Percentiles rank a stretch among this genome's conserved stretches.
Conservation (phyloP, 1,140 invertebrate species). For the Atta cephalotes region DNA sequence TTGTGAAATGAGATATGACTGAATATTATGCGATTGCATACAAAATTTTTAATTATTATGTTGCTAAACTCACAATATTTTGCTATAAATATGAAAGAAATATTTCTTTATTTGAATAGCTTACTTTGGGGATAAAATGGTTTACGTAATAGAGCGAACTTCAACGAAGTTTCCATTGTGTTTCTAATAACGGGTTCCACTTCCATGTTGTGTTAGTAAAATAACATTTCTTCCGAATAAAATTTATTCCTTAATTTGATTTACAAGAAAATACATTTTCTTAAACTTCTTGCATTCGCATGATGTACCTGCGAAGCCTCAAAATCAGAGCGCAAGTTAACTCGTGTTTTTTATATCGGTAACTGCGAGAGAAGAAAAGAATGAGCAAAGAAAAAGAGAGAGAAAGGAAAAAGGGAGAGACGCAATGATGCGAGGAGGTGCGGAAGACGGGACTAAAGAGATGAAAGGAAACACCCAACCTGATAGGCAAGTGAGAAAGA, state of each 20-base stretch:
- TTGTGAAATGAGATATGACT: neutral
- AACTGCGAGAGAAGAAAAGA: neutral
- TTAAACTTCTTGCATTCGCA: conserved; percentile 21
- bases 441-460: conserved; percentile 19
- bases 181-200: neutral
- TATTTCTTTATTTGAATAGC: conserved; percentile 4
- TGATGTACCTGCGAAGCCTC: neutral
- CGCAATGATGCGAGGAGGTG: conserved; percentile 34
- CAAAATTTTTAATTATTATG: neutral
- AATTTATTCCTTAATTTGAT: conserved; percentile 54
- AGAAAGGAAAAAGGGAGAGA: conserved; percentile 17
- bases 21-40: neutral
- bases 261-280: conserved; percentile 17
- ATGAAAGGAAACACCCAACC: conserved; percentile 48
- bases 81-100: neutral
- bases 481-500: conserved; percentile 25
- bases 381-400: neutral
- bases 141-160: neutral
- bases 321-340: conserved; percentile 49
- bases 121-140: neutral
- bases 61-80: neutral
- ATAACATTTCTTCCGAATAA: conserved; percentile 23
- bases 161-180: conserved; percentile 13
- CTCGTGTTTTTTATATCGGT: conserved; percentile 19
- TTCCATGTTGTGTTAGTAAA: neutral